Evolutionary conservation across 92 coral and sea anemone species (phyloP).

Genomic region (Epizoanthus scotinus): DNA sequence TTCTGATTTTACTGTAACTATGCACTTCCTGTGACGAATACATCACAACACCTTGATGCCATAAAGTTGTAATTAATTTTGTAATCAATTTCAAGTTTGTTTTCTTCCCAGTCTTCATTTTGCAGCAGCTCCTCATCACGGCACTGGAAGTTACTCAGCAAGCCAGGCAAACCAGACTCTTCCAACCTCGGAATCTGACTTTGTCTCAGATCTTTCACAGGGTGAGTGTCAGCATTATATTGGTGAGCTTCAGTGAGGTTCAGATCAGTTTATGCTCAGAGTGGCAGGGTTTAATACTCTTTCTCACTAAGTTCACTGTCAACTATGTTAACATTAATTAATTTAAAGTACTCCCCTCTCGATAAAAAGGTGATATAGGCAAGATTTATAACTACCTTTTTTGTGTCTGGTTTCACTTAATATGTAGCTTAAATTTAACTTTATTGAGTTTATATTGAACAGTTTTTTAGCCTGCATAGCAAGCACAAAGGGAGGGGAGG

Average conservation of each 20-base stretch:
- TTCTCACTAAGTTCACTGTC: background rate
- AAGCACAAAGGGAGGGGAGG: too few relatives aligned
- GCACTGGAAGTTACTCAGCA: slow-evolving; percentile 65
- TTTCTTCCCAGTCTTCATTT: slow-evolving; percentile 67
- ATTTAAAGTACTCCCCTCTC: too few relatives aligned
- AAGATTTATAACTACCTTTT: background rate
- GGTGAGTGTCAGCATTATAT: slow-evolving; percentile 42
- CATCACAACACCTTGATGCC: too few relatives aligned
- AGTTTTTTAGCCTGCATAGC: too few relatives aligned
- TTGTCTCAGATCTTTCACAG: slow-evolving; percentile 95
- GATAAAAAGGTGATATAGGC: too few relatives aligned
- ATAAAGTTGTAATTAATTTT: too few relatives aligned
- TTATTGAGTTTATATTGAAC: too few relatives aligned
- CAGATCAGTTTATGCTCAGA: background rate
- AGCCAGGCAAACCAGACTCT: slow-evolving; percentile 75
- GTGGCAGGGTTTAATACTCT: background rate
- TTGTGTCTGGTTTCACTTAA: too few relatives aligned
- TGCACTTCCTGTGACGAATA: too few relatives aligned
- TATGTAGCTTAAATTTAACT: too few relatives aligned
- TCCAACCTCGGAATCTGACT: slow-evolving; percentile 92
- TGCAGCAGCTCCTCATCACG: slow-evolving; percentile 67
- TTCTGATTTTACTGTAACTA: too few relatives aligned
- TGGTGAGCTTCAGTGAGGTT: background rate
- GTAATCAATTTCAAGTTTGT: background rate
- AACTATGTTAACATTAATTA: too few relatives aligned